Evolutionary conservation across 2,888 invertebrate species (phyloP).

Genomic region (Therioaphis trifolii): DNA sequence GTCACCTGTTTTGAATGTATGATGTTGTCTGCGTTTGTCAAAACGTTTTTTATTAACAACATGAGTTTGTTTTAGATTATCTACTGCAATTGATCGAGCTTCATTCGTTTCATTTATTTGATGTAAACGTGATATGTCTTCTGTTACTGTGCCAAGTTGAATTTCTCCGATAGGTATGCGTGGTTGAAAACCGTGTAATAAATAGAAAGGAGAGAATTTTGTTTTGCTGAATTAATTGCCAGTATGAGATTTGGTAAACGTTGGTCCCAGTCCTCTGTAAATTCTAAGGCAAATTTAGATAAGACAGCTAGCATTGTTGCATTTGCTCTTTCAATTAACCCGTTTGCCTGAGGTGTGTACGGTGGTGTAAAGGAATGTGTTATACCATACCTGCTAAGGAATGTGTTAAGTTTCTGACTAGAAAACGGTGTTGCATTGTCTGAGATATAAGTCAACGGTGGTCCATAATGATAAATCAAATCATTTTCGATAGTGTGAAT

Average conservation of each 20-base stretch:
- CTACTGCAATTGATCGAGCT: background rate
- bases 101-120: too few relatives aligned
- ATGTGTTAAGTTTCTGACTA: background rate
- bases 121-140: slow-evolving; percentile 3
- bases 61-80: background rate
- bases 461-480: background rate
- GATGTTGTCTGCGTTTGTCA: background rate
- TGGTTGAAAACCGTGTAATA: background rate
- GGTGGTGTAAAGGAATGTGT: background rate
- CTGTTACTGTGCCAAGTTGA: background rate
- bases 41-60: background rate
- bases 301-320: background rate
- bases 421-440: background rate
- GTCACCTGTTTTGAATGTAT: background rate
- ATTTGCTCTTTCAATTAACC: background rate
- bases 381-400: background rate
- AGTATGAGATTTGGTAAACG: background rate
- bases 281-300: background rate
- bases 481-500: background rate
- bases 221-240: background rate
- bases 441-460: background rate
- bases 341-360: background rate
- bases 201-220: background rate
- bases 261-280: background rate
- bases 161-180: background rate